phyloP scores from a whole-genome alignment of 2,113 vertebrate genomes.

The Plecturocebus donacophilus region DNA sequence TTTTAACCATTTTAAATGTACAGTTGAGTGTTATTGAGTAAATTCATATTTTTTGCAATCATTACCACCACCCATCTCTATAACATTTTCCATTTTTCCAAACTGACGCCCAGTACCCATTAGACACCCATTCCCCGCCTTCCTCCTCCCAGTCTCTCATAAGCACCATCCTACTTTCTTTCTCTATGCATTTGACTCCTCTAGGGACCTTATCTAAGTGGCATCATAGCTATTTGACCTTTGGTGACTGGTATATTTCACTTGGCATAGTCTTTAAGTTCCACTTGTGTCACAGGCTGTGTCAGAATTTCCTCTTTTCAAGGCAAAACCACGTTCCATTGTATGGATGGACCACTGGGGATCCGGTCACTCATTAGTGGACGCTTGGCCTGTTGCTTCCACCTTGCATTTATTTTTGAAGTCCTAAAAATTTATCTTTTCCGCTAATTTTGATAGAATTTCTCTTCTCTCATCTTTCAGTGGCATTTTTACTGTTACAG shows the following conservation, averaged over 20 bases:
- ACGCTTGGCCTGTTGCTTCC: not conserved
- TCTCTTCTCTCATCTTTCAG: not conserved
- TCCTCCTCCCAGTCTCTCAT: too few relatives aligned
- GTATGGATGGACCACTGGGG: accelerated
- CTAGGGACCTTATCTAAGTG: not conserved
- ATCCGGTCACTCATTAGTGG: accelerated
- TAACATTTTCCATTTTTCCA: not conserved
- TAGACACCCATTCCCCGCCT: not conserved
- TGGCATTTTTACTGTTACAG: not conserved
- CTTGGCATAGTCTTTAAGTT: not conserved
- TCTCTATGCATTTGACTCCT: too few relatives aligned
- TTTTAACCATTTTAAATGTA: not conserved
- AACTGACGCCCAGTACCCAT: not conserved
- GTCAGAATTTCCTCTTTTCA: not conserved
- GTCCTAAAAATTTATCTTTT: not conserved
- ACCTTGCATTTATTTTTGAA: not conserved
- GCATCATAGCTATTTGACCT: not conserved
- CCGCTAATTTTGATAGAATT: not conserved
- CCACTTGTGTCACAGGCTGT: not conserved
- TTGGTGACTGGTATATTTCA: not conserved
- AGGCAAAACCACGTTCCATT: too few relatives aligned
- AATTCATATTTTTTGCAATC: too few relatives aligned
- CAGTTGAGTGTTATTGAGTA: not conserved
- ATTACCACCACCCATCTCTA: too few relatives aligned
- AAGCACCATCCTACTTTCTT: not conserved